A percentile compares a stretch with the other conserved stretches of the same genome.
These are phyloP conservation scores for Noctua fimbriata DNA, from an alignment of 2,888 invertebrate genomes.

Conservation along the genomic window DNA sequence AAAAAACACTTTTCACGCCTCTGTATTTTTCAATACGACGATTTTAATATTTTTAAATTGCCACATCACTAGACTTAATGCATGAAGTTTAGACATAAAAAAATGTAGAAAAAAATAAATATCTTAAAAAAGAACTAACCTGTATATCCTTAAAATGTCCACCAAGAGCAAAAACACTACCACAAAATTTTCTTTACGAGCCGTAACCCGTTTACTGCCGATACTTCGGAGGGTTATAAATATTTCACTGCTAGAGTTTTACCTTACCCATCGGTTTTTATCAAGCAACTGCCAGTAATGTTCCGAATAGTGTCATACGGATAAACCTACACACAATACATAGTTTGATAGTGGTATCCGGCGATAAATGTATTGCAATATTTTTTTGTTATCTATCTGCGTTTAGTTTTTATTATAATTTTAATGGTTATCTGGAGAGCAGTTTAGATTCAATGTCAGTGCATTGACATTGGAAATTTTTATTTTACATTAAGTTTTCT, in stretches of 20 bases:
- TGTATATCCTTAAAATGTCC: conserved; percentile 35
- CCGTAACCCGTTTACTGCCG: conserved; percentile 46
- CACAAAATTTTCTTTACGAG: conserved; percentile 55
- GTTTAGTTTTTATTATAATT: conserved; percentile 16
- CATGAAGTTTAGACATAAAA: neutral
- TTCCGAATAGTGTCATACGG: conserved; percentile 30
- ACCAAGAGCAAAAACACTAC: neutral
- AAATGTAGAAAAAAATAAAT: neutral
- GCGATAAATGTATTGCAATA: conserved; percentile 55
- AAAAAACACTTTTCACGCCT: neutral
- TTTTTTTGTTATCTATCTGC: conserved; percentile 31
- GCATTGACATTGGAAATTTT: neutral
- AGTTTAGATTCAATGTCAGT: conserved; percentile 3
- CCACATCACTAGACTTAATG: neutral
- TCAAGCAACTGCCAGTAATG: conserved; percentile 44
- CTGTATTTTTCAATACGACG: neutral
- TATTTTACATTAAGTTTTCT: neutral
- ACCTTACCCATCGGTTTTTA: conserved; percentile 34
- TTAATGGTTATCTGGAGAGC: conserved; percentile 3
- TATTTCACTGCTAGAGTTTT: conserved; percentile 41
- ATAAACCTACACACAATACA: conserved; percentile 58
- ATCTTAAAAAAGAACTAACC: conserved; percentile 59
- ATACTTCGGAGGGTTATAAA: conserved; percentile 41
- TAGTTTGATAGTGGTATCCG: conserved; percentile 61
- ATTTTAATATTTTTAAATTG: neutral